Base-by-base conservation (phyloP, 2,888 invertebrate species). In the Acanthosepion pharaonis region DNA sequence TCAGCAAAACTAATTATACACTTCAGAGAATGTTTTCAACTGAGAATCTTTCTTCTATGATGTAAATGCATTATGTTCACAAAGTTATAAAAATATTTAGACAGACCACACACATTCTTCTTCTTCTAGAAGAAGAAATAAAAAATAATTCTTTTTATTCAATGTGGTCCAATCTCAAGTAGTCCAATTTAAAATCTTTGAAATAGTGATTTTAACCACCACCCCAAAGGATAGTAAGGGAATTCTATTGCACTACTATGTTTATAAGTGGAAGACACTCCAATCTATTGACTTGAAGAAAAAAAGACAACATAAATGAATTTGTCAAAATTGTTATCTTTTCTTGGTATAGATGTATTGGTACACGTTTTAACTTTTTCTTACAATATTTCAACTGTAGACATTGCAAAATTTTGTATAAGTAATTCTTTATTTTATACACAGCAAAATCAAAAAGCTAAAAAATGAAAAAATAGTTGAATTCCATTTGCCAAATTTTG, bases 11-110 rank as follows among this genome's bases (percentile, higher is more conserved):
- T 78, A 78, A 78, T 78, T 78, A 78, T 18, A 78, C 78, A 78
- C 78, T 78, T 33, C 78, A 78, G 78, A 78, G 78, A 78, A 78
- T 78, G 33, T 78, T 78, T 78, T 78, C n/a, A 78, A 78, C n/a
- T 78, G 78, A 15, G n/a, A 78, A 78, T n/a, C 78, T 78, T 78
- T 33, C 78, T 78, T n/a, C n/a, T 78, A 9, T n/a, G 9, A 33
- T n/a, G 78, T 78, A 78, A 78, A 78, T 78, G 33, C 33, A 78
- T 78, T 78, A 78, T 78, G n/a, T 78, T 33, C n/a, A 78, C 11
- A 78, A 78, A 78, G 78, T 78, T 78, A n/a, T 78, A 33, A 15
- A 33, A 78, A 78, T 33, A 33, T 8, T 78, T 78, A 78, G 78
- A 33, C n/a, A 33, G 78, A n/a, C 78, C 78, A 78, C 78, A 78